A percentile compares a stretch with the other conserved stretches of the same genome.
Evolutionary conservation across 2,888 invertebrate species (phyloP).

Genomic region (Heliconius erato): DNA sequence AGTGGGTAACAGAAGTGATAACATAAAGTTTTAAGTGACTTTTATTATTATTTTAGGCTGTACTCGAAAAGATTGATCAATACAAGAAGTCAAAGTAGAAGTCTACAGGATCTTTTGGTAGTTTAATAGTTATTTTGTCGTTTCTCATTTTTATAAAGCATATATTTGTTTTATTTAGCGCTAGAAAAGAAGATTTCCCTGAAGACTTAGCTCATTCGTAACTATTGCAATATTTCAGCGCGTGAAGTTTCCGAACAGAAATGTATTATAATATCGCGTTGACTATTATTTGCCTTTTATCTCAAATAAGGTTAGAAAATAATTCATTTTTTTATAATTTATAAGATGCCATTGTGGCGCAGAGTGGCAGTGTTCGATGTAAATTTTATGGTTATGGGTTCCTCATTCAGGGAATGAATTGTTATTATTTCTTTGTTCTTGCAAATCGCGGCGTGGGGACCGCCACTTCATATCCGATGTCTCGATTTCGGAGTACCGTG

Average conservation of each 20-base stretch:
- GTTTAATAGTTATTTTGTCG: not conserved
- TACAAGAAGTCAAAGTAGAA: too few species aligned
- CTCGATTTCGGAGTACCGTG: not conserved
- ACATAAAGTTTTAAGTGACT: too few species aligned
- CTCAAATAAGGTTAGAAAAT: not conserved
- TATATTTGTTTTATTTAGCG: conserved; percentile 10
- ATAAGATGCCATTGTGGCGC: not conserved
- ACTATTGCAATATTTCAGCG: conserved; percentile 12
- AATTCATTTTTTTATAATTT: not conserved
- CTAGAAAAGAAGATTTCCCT: conserved; percentile 14
- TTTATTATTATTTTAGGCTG: too few species aligned
- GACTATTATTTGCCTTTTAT: not conserved
- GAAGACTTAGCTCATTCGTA: not conserved
- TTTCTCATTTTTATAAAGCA: not conserved
- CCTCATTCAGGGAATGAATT: not conserved
- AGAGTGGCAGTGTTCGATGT: not conserved
- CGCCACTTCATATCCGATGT: not conserved
- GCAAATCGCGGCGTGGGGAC: not conserved
- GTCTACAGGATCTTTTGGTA: not conserved
- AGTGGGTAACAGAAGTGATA: too few species aligned
- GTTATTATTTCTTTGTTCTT: not conserved
- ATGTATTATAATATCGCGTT: conserved; percentile 1
- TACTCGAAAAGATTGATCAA: too few species aligned
- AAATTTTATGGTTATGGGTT: not conserved
- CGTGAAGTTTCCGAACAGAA: not conserved